Evolutionary conservation across 2,797 vertebrate genomes (phyloP).

Genomic region (Netta rufina): DNA sequence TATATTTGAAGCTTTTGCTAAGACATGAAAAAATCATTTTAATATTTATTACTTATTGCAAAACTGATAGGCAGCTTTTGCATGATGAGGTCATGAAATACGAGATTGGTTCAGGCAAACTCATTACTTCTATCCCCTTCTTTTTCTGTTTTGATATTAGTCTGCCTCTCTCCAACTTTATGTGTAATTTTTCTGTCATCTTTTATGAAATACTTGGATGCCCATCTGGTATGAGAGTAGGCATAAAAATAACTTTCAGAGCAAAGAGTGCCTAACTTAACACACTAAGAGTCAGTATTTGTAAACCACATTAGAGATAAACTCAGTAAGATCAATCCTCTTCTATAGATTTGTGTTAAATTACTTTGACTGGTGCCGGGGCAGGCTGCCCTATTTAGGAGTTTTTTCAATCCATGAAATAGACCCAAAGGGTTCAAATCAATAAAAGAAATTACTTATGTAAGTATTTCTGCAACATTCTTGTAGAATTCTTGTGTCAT

Average conservation of each 20-base stretch:
- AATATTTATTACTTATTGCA: slow-evolving; percentile 74
- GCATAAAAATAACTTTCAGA: slow-evolving; percentile 56
- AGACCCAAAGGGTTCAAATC: slow-evolving; percentile 40
- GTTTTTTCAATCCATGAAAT: background rate
- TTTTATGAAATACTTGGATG: slow-evolving; percentile 62
- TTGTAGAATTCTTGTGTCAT: background rate
- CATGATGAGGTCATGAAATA: slow-evolving; percentile 73
- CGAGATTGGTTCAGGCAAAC: slow-evolving; percentile 66
- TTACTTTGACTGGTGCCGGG: background rate
- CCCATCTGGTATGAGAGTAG: slow-evolving; percentile 29
- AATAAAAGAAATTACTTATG: slow-evolving; percentile 26
- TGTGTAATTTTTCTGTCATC: slow-evolving; percentile 71
- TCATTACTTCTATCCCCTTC: slow-evolving; percentile 72
- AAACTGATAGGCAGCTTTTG: slow-evolving; percentile 65
- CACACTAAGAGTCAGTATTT: background rate
- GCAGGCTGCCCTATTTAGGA: background rate
- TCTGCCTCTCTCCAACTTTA: slow-evolving; percentile 35
- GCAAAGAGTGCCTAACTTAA: background rate
- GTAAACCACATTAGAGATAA: slow-evolving; percentile 34
- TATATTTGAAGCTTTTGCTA: slow-evolving; percentile 75
- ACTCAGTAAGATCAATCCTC: slow-evolving; percentile 31
- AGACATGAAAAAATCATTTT: slow-evolving; percentile 71
- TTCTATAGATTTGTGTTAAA: slow-evolving; percentile 43
- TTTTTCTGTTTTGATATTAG: slow-evolving; percentile 69
- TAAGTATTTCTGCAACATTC: slow-evolving; percentile 26